A percentile compares a stretch with the other conserved stretches of the same genome.
Evolutionary conservation across 2,888 invertebrate species (phyloP).

Genomic region (Hipparchia sbordonii): DNA sequence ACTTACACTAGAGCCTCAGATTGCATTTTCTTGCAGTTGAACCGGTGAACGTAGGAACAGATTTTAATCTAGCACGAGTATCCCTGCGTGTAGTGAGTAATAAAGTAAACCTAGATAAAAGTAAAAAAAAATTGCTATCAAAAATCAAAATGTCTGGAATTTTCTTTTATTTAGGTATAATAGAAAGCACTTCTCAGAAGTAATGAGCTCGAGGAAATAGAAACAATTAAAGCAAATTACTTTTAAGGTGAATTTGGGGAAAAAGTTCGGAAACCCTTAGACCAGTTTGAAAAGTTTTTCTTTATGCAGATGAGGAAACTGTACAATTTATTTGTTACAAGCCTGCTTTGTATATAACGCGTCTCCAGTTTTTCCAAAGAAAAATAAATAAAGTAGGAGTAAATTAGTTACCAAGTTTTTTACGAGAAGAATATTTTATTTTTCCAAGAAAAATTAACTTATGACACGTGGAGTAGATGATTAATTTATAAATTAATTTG

Average conservation of each 20-base stretch:
- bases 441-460: too few relatives aligned
- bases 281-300: constrained; percentile 64
- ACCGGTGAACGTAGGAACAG: too few relatives aligned
- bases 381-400: neutral
- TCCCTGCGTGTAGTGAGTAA: too few relatives aligned
- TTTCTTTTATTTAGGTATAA: neutral
- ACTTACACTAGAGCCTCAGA: too few relatives aligned
- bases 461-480: too few relatives aligned
- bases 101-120: too few relatives aligned
- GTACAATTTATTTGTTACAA: constrained; percentile 25
- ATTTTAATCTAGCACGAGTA: too few relatives aligned
- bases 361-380: neutral
- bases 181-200: constrained; percentile 2
- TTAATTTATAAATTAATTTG: too few relatives aligned
- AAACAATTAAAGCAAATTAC: constrained; percentile 22
- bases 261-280: constrained; percentile 65
- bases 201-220: constrained; percentile 2
- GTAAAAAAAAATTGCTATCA: neutral
- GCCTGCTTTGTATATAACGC: neutral
- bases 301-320: constrained; percentile 26
- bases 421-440: too few relatives aligned
- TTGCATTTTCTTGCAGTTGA: too few relatives aligned
- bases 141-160: neutral
- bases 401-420: too few relatives aligned
- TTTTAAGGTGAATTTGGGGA: constrained; percentile 57